Base-by-base conservation (phyloP, 2,113 vertebrate genomes). In the Tyto alba region DNA sequence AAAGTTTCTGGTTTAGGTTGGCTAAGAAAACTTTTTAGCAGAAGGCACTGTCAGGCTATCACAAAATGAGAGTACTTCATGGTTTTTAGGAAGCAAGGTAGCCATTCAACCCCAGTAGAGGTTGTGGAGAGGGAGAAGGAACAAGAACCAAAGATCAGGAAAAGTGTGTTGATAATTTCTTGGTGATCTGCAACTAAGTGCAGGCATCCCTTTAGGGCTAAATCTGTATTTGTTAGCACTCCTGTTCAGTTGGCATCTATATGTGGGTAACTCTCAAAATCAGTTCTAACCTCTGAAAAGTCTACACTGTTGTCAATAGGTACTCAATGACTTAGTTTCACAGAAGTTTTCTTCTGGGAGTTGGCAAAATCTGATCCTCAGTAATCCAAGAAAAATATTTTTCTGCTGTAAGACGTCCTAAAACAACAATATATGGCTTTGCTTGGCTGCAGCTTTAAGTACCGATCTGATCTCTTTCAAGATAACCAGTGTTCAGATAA, bases 61-160 rank as follows among this genome's bases (percentile, higher is more conserved):
- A 27, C 4, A 63, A 77, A 76, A 40, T 9, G 10, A 50, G 32
- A 48, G 16, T 25, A 60, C 13, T 52, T 38, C 7, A 23, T 2
- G 41, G 3, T 10, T 66, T 81, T 60, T 62, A 36, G 26, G 38
- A 66, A 85, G 22, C 30, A 93, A 64, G 29, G 36, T 48, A 56
- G 23, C 17, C 0, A 0, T 79, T 88, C 36, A 75, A 30, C 7
- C 36, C 38, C 52, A 63, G 16, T 3, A n/a, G n/a, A n/a, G n/a
- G n/a, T n/a, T n/a, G n/a, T n/a, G n/a, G n/a, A n/a, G n/a, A n/a
- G n/a, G n/a, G n/a, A n/a, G n/a, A n/a, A n/a, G n/a, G n/a, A n/a
- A n/a, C n/a, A n/a, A n/a, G n/a, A n/a, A n/a, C n/a, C n/a, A n/a
- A n/a, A n/a, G n/a, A n/a, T n/a, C n/a, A n/a, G n/a, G n/a, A n/a